Evolutionary conservation across 2,888 invertebrate species (phyloP).

Genomic region (Stomorhina lunata): DNA sequence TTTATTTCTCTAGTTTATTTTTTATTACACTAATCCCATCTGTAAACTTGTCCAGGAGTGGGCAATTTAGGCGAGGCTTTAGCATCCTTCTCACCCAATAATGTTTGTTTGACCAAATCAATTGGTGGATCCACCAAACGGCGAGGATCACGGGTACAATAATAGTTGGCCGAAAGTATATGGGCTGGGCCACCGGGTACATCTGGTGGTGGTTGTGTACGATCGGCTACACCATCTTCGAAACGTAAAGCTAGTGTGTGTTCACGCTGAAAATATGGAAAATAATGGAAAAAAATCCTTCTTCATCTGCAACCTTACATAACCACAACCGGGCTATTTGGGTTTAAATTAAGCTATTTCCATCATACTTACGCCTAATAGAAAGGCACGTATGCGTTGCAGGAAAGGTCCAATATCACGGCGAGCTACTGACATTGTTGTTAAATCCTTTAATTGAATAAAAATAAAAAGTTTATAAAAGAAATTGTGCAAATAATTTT

Average conservation of each 20-base stretch:
- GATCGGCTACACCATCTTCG: constrained; percentile 84
- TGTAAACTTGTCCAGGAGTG: constrained; percentile 82
- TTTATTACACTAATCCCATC: constrained; percentile 81
- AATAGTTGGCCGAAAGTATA: constrained; percentile 90
- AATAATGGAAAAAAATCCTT: background rate
- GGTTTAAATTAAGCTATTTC: background rate
- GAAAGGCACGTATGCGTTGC: constrained; percentile 83
- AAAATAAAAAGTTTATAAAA: constrained; percentile 60
- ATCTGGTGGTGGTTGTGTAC: constrained; percentile 90
- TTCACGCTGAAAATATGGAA: constrained; percentile 81
- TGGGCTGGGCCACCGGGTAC: constrained; percentile 92
- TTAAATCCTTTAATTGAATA: constrained; percentile 45
- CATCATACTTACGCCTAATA: constrained; percentile 83
- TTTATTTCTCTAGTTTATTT: constrained; percentile 32
- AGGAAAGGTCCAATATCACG: constrained; percentile 85
- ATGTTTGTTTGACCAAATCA: constrained; percentile 71
- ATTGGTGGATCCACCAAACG: constrained; percentile 83
- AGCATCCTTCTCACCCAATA: constrained; percentile 74
- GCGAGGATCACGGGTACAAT: constrained; percentile 90
- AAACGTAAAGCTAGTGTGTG: constrained; percentile 85
- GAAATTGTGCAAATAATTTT: background rate
- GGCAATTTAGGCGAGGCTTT: constrained; percentile 79
- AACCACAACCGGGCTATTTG: constrained; percentile 13
- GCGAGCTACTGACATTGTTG: constrained; percentile 79
- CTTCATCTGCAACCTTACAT: constrained; percentile 38